Conservation (phyloP, 2,888 invertebrate species). For the Orgyia antiqua region DNA sequence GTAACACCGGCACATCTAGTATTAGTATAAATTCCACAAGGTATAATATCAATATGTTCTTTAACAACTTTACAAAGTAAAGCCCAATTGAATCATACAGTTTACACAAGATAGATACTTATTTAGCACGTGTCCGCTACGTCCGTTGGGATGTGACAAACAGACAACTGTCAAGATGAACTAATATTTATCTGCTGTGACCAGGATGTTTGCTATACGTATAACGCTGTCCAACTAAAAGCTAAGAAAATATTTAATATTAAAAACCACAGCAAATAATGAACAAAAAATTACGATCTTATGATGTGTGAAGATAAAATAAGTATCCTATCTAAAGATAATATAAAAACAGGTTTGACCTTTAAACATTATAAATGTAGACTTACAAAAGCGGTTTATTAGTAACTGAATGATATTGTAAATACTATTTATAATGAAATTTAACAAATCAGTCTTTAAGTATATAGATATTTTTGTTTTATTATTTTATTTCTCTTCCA, state of each 20-base stretch:
- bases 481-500: no score
- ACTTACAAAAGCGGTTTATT: no score
- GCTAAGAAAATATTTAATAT: slow-evolving; percentile 61
- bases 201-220: slow-evolving; percentile 68
- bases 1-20: no score
- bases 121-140: slow-evolving; percentile 60
- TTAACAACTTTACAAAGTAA: slow-evolving; percentile 5
- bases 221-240: slow-evolving; percentile 60
- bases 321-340: slow-evolving; percentile 44
- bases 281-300: slow-evolving; percentile 40
- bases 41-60: no score
- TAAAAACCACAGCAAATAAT: slow-evolving; percentile 39
- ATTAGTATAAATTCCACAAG: not conserved
- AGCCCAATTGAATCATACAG: slow-evolving; percentile 14
- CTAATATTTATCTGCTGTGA: slow-evolving; percentile 60
- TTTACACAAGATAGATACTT: slow-evolving; percentile 40
- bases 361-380: slow-evolving; percentile 28
- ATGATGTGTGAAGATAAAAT: slow-evolving; percentile 28
- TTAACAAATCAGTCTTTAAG: no score
- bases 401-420: no score
- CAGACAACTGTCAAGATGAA: slow-evolving; percentile 43
- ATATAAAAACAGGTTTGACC: slow-evolving; percentile 42
- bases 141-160: slow-evolving; percentile 41
- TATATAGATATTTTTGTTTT: no score
- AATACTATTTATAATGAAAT: no score